Evolutionary conservation across 2,888 invertebrate genomes (phyloP).

Genomic region (Autographa gamma): DNA sequence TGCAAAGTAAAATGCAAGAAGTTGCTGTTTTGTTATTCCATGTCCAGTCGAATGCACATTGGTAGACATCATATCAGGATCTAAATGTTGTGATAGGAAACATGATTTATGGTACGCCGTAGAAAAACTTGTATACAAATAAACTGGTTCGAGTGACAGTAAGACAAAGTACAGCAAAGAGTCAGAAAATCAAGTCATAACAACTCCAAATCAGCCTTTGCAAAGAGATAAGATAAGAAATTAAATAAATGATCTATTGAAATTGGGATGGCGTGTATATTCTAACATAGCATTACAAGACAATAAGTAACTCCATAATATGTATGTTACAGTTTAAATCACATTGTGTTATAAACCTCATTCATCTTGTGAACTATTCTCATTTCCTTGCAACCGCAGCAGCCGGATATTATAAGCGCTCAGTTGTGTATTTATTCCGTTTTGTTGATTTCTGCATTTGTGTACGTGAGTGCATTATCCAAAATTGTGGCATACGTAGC

Average conservation of each 20-base stretch:
- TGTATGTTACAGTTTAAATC: too few relatives aligned
- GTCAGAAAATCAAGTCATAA: slow-evolving; percentile 37
- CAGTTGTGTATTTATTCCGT: neutral
- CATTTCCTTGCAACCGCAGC: neutral
- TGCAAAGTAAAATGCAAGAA: neutral
- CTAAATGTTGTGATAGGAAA: slow-evolving; percentile 39
- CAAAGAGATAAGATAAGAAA: too few relatives aligned
- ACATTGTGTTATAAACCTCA: too few relatives aligned
- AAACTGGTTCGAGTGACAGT: slow-evolving; percentile 63
- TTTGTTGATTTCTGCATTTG: neutral
- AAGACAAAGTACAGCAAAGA: slow-evolving; percentile 19
- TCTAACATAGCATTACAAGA: too few relatives aligned
- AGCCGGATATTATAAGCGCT: neutral
- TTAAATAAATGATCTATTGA: too few relatives aligned
- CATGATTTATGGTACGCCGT: slow-evolving; percentile 31
- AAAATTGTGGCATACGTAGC: neutral
- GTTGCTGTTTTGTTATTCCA: neutral
- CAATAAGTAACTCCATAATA: too few relatives aligned
- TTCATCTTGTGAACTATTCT: neutral
- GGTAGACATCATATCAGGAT: slow-evolving; percentile 16
- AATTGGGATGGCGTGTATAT: too few relatives aligned
- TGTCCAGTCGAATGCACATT: neutral
- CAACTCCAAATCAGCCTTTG: too few relatives aligned
- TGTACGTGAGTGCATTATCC: neutral
- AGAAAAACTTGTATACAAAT: slow-evolving; percentile 50